Percentiles rank a stretch among this genome's conserved stretches.
Conservation (phyloP, 2,797 vertebrate species). For the Scyliorhinus canicula region DNA sequence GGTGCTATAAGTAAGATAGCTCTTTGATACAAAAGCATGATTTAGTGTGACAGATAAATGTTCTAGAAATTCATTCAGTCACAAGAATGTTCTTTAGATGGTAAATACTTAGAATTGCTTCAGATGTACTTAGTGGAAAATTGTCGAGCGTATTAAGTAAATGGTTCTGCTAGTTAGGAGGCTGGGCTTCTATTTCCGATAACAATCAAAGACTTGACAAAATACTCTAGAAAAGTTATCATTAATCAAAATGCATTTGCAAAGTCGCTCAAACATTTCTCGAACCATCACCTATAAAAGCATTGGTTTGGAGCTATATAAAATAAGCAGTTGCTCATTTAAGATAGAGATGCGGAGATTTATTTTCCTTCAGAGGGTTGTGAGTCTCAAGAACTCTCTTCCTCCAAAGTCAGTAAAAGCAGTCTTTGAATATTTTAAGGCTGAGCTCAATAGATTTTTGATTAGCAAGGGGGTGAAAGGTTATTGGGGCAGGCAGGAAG, state of each 20-base stretch:
- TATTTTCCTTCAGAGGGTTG: no score
- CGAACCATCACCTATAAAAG: neutral
- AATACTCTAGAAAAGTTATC: neutral
- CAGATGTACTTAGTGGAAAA: neutral
- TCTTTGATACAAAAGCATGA: neutral
- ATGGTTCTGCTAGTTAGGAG: neutral
- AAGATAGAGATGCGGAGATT: no score
- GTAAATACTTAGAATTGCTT: slow-evolving; percentile 18
- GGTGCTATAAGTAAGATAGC: neutral
- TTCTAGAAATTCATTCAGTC: neutral
- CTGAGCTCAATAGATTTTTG: no score
- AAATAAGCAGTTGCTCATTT: no score
- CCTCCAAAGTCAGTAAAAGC: no score
- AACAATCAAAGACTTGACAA: neutral
- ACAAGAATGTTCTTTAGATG: neutral
- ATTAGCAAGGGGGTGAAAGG: no score
- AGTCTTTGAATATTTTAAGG: no score
- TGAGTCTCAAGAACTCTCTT: no score
- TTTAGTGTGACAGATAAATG: neutral
- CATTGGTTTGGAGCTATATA: neutral
- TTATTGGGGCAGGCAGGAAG: no score
- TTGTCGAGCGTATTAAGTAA: neutral
- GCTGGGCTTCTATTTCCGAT: neutral
- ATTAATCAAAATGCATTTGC: neutral
- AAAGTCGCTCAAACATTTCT: neutral